Evolutionary conservation across 2,888 invertebrate genomes (phyloP), one percentile per base, ranked within the genome.

Genomic region (Physocephala rufipes): DNA sequence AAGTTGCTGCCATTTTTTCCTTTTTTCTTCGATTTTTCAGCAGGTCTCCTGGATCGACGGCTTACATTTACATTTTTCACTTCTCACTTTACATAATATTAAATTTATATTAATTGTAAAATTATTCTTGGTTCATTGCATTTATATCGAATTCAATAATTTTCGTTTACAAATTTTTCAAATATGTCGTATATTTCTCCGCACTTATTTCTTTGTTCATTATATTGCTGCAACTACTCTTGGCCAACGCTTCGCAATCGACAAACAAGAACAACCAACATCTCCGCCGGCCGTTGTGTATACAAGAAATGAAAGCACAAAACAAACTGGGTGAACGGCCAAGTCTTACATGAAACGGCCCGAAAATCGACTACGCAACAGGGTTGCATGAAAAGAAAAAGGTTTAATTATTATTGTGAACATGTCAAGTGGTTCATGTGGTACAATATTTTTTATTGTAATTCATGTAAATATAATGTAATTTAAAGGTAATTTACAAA

Each of bases 231-330:
- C 51, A 21, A 21, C 43, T 62, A 36, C 36, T 36, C 9, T 36
- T 36, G 36, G 36, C 36, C 36, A 36, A 4, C 9, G 36, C 36
- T 36, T 7, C 9, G 4, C 36, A 43, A 24, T 49, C 49, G 28
- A 47, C 47, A 19, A 15, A 64, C 63, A 26, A 64, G 26, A 26
- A 15, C 66, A 36, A 53, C 28, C 45, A n/a, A 55, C 53, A 16
- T 55, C 30, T 43, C 55, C 7, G 21, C 49, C 36, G 4, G 28
- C 53, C 53, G 53, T 51, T 53, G 66, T 66, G 66, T 66, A 66
- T 53, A 66, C 43, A 53, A 66, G 66, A 66, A 66, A 66, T 66
- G 66, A 66, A 66, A 66, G 53, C 66, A 53, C 66, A 66, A 66
- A 66, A 28, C 53, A 55, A 55, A 66, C 66, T 66, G 66, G 55